Percentiles rank a stretch among this genome's conserved stretches.
Conservation (phyloP, 2,888 invertebrate species). For the Ennomos fuscantarius region DNA sequence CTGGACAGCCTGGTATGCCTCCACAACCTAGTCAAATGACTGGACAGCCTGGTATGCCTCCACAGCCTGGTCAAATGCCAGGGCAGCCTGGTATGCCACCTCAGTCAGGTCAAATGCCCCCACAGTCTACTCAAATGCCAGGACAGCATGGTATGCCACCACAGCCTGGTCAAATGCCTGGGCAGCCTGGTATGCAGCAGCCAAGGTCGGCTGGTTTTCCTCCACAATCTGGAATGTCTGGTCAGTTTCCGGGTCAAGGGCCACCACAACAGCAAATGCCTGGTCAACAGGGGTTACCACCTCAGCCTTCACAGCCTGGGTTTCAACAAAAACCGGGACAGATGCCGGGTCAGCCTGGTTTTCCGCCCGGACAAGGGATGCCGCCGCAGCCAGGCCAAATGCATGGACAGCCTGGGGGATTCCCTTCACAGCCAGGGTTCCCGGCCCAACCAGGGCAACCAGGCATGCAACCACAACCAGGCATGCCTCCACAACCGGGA, state of each 20-base stretch:
- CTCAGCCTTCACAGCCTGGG: constrained; percentile 42
- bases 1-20: constrained; percentile 31
- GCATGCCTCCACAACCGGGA: constrained; percentile 38
- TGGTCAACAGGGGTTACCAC: constrained; percentile 39
- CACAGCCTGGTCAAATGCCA: constrained; percentile 32
- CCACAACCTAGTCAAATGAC: constrained; percentile 37
- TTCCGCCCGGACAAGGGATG: constrained; percentile 38
- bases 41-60: constrained; percentile 40
- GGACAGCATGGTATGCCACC: constrained; percentile 45
- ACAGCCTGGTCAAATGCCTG: constrained; percentile 18
- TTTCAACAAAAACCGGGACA: constrained; percentile 46
- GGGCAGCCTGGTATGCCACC: constrained; percentile 43
- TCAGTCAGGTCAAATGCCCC: constrained; percentile 42
- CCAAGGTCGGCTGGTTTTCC: constrained; percentile 37
- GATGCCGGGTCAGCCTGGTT: constrained; percentile 39
- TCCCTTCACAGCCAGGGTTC: constrained; percentile 43
- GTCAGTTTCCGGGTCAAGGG: no score
- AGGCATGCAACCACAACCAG: constrained; percentile 48
- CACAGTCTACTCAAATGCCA: constrained; percentile 37
- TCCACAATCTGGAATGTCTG: constrained; percentile 18
- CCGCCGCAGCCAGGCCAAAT: constrained; percentile 45
- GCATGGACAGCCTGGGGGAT: constrained; percentile 39
- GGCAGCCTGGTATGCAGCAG: constrained; percentile 36
- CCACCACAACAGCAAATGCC: constrained; percentile 35
- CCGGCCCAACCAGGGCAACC: constrained; percentile 43